Evolutionary conservation across 2,888 invertebrate species (phyloP).

Genomic region (Sussaba pulchella): DNA sequence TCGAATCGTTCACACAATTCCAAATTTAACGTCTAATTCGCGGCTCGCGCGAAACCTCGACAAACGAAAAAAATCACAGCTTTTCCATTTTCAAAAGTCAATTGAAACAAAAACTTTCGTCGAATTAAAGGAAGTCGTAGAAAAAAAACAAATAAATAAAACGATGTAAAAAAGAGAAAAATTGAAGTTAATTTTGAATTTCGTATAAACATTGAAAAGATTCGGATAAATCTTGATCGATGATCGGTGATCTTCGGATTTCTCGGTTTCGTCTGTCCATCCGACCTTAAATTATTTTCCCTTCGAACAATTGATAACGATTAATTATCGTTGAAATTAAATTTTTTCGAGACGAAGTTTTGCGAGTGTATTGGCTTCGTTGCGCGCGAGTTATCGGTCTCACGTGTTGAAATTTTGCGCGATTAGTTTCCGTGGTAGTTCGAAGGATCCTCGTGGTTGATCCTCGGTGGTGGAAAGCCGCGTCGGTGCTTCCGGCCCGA

Average conservation of each 20-base stretch:
- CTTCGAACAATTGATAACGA: background rate
- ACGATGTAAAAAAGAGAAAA: background rate
- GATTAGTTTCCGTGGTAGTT: constrained; percentile 14
- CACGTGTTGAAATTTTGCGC: background rate
- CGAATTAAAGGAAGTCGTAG: too few relatives aligned
- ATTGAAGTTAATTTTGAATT: background rate
- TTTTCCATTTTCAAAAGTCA: too few relatives aligned
- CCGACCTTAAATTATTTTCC: too few relatives aligned
- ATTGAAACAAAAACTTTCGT: background rate
- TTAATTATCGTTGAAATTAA: background rate
- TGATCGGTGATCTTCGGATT: background rate
- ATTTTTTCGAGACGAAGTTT: background rate
- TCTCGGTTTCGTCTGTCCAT: background rate
- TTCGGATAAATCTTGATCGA: too few relatives aligned
- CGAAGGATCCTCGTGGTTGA: constrained; percentile 10
- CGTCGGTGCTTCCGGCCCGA: constrained; percentile 12
- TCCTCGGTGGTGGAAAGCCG: constrained; percentile 11
- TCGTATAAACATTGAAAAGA: too few relatives aligned
- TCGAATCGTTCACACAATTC: constrained; percentile 64
- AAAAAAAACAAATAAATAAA: too few relatives aligned
- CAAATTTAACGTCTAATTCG: constrained; percentile 29
- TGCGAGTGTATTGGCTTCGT: background rate
- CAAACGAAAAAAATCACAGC: background rate
- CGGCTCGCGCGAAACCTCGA: constrained; percentile 31
- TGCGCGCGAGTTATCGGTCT: constrained; percentile 2